Percentiles rank a stretch among this genome's conserved stretches.
Evolutionary conservation across 1,140 invertebrate genomes (phyloP).

Genomic region (Drosophila takahashii): DNA sequence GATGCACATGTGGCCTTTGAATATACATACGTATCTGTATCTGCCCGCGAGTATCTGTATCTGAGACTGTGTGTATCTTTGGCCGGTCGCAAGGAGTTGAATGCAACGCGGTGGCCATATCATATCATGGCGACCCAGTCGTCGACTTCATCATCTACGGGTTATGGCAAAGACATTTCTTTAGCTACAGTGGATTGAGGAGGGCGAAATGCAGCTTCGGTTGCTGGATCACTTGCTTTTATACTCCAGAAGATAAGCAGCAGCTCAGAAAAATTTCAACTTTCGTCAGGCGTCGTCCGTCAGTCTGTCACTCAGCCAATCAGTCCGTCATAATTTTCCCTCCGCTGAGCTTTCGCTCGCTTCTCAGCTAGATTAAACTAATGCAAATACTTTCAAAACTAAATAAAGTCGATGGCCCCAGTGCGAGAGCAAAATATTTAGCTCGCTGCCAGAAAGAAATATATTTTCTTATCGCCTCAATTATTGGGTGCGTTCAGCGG

Average conservation of each 20-base stretch:
- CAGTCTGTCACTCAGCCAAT: constrained; percentile 17
- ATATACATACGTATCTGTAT: constrained; percentile 7
- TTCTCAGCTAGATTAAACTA: constrained; percentile 19
- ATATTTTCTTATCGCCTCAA: constrained; percentile 29
- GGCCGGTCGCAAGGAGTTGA: constrained; percentile 42
- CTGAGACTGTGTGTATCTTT: constrained; percentile 28
- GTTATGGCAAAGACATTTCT: constrained; percentile 9
- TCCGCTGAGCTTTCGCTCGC: constrained; percentile 44
- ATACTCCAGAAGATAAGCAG: constrained; percentile 52
- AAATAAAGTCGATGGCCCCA: constrained; percentile 23
- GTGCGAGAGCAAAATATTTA: constrained; percentile 10
- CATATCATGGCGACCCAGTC: constrained; percentile 14
- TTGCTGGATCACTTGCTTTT: constrained; percentile 66
- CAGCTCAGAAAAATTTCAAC: constrained; percentile 36
- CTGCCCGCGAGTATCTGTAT: constrained; percentile 15
- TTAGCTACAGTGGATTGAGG: background rate
- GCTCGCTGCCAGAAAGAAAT: background rate
- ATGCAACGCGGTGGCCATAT: constrained; percentile 46
- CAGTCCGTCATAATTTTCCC: constrained; percentile 58
- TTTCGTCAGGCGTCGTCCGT: constrained; percentile 1
- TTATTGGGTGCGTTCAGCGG: constrained; percentile 8
- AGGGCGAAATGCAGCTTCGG: constrained; percentile 21
- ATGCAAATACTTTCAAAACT: constrained; percentile 39
- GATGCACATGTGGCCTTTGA: constrained; percentile 35
- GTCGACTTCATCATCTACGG: constrained; percentile 4